A percentile compares a stretch with the other conserved stretches of the same genome.
Conservation (phyloP, 23 tunicate genomes). For the Phallusia fumigata region DNA sequence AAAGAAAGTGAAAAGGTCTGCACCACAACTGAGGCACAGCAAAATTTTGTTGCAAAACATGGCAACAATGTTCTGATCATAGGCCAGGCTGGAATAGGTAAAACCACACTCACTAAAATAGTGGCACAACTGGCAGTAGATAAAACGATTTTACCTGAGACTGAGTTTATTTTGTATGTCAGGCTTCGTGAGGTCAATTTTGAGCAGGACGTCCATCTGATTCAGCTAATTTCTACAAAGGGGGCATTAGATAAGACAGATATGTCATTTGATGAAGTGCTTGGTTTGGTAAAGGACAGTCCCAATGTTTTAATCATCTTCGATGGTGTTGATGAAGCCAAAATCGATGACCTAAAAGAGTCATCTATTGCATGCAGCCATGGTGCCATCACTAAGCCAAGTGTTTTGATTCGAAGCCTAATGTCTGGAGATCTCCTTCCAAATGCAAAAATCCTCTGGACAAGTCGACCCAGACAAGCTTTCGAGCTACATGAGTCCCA, state of each 20-base stretch:
- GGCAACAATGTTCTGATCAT: neutral
- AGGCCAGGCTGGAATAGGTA: constrained; percentile 22
- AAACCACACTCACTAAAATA: no score
- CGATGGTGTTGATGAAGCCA: constrained; percentile 22
- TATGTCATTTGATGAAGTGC: neutral
- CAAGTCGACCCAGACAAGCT: constrained; percentile 21
- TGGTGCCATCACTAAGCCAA: neutral
- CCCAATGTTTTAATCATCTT: constrained; percentile 10
- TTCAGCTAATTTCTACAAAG: neutral
- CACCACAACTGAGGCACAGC: neutral
- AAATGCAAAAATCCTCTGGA: constrained; percentile 15
- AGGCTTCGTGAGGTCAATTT: neutral
- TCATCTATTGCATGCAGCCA: neutral
- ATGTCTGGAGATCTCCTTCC: constrained; percentile 16
- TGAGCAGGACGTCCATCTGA: neutral
- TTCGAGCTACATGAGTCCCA: constrained; percentile 7
- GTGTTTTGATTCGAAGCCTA: neutral
- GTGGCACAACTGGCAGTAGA: no score
- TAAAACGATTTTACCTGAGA: neutral
- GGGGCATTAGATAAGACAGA: neutral
- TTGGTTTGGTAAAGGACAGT: neutral
- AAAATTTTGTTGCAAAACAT: no score
- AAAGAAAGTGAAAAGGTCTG: neutral
- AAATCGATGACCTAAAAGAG: neutral
- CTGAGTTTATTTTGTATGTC: neutral